These are phyloP conservation scores for Watsonalla binaria DNA, from an alignment of 2,888 invertebrate genomes.

Conservation along the genomic window DNA sequence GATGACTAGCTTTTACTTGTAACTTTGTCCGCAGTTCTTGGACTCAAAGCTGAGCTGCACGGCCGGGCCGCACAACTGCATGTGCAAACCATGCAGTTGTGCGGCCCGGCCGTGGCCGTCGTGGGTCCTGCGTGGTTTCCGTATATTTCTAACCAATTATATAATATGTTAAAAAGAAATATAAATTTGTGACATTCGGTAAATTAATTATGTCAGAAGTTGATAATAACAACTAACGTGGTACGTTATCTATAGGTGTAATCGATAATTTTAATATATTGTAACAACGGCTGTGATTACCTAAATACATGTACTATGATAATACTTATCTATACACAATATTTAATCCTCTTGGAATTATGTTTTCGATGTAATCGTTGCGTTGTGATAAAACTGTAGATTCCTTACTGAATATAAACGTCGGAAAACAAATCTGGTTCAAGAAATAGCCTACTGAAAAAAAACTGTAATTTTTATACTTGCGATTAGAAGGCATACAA, in stretches of 20 bases:
- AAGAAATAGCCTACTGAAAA: no score
- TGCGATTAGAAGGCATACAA: no score
- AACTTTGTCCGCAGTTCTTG: no score
- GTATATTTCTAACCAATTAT: neutral
- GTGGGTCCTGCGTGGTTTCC: no score
- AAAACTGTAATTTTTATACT: no score
- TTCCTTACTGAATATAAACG: neutral
- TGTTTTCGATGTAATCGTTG: conserved; percentile 19
- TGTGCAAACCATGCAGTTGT: no score
- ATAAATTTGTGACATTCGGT: neutral
- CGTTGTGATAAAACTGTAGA: conserved; percentile 3
- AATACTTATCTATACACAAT: conserved; percentile 29
- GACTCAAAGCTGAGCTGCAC: no score
- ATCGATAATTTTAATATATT: conserved; percentile 45
- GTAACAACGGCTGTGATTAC: conserved; percentile 62
- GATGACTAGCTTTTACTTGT: no score
- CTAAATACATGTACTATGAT: conserved; percentile 45
- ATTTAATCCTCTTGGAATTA: conserved; percentile 34
- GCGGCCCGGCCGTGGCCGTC: no score
- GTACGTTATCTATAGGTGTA: conserved; percentile 15
- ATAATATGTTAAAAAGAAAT: no score
- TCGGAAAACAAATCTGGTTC: no score
- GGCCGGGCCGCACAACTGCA: no score
- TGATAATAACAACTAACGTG: neutral
- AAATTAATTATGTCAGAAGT: neutral